Evolutionary conservation across 1,140 invertebrate genomes (phyloP), one percentile per base, ranked within the genome.

Genomic region (Physella acuta): DNA sequence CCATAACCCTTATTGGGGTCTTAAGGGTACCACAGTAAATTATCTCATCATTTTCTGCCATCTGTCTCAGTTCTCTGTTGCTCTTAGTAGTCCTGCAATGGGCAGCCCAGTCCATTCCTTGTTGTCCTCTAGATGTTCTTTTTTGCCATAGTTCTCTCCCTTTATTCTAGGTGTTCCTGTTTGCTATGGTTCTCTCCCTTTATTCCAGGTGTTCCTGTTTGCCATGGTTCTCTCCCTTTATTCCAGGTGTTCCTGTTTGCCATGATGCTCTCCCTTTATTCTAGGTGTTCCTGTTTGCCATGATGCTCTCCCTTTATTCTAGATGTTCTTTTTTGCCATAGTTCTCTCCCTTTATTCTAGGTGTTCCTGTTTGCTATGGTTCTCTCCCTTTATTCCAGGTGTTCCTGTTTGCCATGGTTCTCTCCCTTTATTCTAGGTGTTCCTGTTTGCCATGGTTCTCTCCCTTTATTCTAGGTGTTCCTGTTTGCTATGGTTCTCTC

Each of bases 141-240:
- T 44, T 44, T 44, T 44, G 39, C 20, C 20, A 44, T 11, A 8
- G 8, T 11, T 20, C 20, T 44, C 39, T 20, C 39, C 20, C 39
- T 14, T 30, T 24, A 55, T 24, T 24, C 5, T 30, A 55, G 28
- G 28, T 30, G 11, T 81, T 88, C 75, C 71, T 88, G 28, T 76
- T 85, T 34, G 87, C 88, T 0, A 82, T 88, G 52, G 75, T 88
- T 34, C 79, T 88, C 37, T 86, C 87, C 2, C 76, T 86, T 62
- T 75, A 88, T 26, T 82, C 85, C 64, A 87, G 87, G 75, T 85
- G 85, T 60, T 83, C 86, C 0, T 80, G 83, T 76, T 85, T 34
- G 87, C 88, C 0, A 82, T 88, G 52, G 75, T 88, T 34, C 79
- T 88, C 37, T 86, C 87, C 2, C 76, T 86, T 62, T 75, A 88